A percentile compares a stretch with the other conserved stretches of the same genome.
phyloP scores from a whole-genome alignment of 2,888 invertebrate species.

The Drosophila algonquin region DNA sequence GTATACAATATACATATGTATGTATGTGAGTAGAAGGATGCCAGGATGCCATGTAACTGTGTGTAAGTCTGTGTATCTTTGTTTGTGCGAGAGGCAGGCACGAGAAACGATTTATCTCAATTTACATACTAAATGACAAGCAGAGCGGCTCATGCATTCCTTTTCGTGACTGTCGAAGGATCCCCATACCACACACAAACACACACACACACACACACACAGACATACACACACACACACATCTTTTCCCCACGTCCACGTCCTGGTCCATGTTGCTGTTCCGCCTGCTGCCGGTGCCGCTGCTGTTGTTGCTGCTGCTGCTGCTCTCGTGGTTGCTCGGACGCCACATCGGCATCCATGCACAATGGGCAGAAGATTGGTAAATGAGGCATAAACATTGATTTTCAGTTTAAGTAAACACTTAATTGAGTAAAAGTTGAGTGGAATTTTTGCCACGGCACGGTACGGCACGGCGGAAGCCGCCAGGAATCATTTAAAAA shows the following conservation, averaged over 20 bases:
- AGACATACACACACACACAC: constrained; percentile 18
- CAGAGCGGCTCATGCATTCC: constrained; percentile 69
- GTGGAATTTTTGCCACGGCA: constrained; percentile 22
- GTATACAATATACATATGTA: constrained; percentile 20
- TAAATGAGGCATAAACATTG: constrained; percentile 62
- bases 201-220: constrained; percentile 3
- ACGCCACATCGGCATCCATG: constrained; percentile 22
- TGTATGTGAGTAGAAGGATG: constrained; percentile 36
- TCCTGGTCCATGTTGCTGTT: constrained; percentile 25
- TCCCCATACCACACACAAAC: constrained; percentile 26
- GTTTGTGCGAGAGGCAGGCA: constrained; percentile 57
- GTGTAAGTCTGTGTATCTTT: constrained; percentile 20
- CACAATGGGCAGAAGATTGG: constrained; percentile 55
- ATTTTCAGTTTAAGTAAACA: constrained; percentile 69
- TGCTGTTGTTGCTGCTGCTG: background rate
- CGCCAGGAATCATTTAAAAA: constrained; percentile 38
- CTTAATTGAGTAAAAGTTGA: constrained; percentile 59
- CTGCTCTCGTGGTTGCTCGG: constrained; percentile 11
- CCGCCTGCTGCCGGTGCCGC: constrained; percentile 10
- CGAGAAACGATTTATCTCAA: constrained; percentile 78
- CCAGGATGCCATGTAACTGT: constrained; percentile 19
- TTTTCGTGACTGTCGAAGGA: constrained; percentile 44
- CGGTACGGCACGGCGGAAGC: background rate
- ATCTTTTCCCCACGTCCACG: constrained; percentile 28
- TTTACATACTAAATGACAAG: constrained; percentile 80